Conservation (phyloP, 2,888 invertebrate species). For the Yponomeuta evonymella region DNA sequence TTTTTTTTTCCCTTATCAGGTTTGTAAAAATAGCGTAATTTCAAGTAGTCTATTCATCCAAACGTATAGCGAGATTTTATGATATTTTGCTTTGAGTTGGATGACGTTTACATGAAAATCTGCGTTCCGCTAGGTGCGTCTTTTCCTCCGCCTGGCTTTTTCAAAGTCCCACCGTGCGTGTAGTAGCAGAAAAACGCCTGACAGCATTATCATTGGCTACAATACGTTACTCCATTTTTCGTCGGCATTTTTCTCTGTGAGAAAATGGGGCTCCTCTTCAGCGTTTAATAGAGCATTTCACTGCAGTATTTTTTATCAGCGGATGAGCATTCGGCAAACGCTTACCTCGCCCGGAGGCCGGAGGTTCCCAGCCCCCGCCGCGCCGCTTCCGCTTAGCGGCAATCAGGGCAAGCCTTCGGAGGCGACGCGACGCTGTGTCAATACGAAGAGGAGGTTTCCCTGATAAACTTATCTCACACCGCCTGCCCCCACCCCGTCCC, state of each 20-base stretch:
- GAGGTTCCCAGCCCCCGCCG: constrained; percentile 40
- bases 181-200: not conserved
- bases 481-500: constrained; percentile 36
- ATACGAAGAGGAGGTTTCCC: constrained; percentile 71
- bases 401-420: constrained; percentile 53
- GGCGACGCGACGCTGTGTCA: constrained; percentile 69
- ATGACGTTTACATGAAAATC: not conserved
- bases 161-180: not conserved
- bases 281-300: constrained; percentile 13
- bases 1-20: too few relatives aligned
- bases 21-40: too few relatives aligned
- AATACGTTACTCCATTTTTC: not conserved
- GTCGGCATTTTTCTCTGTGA: not conserved
- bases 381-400: constrained; percentile 42
- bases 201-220: not conserved
- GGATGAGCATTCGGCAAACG: constrained; percentile 34
- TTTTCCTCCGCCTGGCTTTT: not conserved
- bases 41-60: constrained; percentile 37
- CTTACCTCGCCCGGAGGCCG: constrained; percentile 43
- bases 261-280: constrained; percentile 5
- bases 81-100: constrained; percentile 32
- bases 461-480: constrained; percentile 71
- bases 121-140: not conserved
- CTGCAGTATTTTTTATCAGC: constrained; percentile 41
- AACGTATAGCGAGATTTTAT: not conserved